Evolutionary conservation across 2,888 invertebrate genomes (phyloP).

Genomic region (Dyspetes luteomarginatus): DNA sequence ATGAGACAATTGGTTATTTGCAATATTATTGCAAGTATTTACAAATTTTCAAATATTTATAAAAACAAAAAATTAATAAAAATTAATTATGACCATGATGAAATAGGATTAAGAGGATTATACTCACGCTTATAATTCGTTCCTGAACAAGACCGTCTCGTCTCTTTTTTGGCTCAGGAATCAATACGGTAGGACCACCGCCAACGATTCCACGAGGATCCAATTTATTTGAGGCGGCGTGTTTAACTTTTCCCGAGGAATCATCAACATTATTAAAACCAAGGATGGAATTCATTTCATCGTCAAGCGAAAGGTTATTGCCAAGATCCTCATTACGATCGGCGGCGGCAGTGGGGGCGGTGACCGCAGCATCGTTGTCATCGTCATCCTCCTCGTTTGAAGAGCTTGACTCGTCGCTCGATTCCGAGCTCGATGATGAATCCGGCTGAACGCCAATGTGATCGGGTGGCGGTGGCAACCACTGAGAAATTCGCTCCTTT

Average conservation of each 20-base stretch:
- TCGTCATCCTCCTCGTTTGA: constrained; percentile 84
- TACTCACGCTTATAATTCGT: constrained; percentile 87
- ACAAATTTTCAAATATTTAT: no score
- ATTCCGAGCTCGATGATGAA: constrained; percentile 82
- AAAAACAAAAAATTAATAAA: no score
- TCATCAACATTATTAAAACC: constrained; percentile 67
- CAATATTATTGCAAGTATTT: no score
- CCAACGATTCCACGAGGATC: constrained; percentile 62
- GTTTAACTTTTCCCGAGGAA: constrained; percentile 47
- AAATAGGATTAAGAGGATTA: constrained; percentile 41
- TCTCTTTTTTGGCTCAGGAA: constrained; percentile 82
- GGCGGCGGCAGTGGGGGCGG: no score
- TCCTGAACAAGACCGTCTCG: constrained; percentile 86
- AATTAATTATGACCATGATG: no score
- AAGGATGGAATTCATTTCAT: constrained; percentile 73
- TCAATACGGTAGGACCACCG: constrained; percentile 40
- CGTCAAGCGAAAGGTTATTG: constrained; percentile 69
- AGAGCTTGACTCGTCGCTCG: constrained; percentile 83
- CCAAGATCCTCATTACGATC: constrained; percentile 77
- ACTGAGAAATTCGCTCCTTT: constrained; percentile 90
- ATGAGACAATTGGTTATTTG: no score
- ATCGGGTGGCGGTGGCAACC: constrained; percentile 87
- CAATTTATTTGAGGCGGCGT: constrained; percentile 61
- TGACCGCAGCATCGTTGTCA: no score
- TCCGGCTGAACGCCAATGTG: constrained; percentile 81